Evolutionary conservation across 2,888 invertebrate species (phyloP).

Genomic region (Bruchidius siliquastri): DNA sequence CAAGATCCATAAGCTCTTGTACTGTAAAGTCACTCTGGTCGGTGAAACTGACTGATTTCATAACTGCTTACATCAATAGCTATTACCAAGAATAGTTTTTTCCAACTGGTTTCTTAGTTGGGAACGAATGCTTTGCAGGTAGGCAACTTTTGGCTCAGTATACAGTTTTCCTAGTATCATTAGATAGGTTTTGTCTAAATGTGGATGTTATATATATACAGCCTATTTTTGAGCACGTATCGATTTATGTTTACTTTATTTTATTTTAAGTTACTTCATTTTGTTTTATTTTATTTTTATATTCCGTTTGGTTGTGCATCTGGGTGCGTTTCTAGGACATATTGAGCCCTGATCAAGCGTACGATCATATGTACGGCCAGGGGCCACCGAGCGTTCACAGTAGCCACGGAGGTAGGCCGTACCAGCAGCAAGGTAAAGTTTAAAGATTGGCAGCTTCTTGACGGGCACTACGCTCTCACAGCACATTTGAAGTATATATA

Average conservation of each 20-base stretch:
- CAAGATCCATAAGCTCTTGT: too few species aligned
- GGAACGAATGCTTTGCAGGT: too few species aligned
- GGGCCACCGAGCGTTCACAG: constrained; percentile 84
- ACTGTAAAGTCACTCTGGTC: too few species aligned
- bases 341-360: constrained; percentile 87
- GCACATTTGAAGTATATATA: not conserved
- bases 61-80: too few species aligned
- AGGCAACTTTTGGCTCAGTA: constrained; percentile 3
- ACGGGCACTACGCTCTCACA: not conserved
- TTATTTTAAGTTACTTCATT: too few species aligned
- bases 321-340: constrained; percentile 67
- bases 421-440: constrained; percentile 77
- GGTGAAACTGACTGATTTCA: too few species aligned
- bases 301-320: constrained; percentile 26
- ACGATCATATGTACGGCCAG: constrained; percentile 89
- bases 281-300: constrained; percentile 39
- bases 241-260: constrained; percentile 30
- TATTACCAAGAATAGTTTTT: too few species aligned
- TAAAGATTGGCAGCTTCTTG: not conserved
- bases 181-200: not conserved
- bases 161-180: constrained; percentile 4
- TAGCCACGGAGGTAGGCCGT: constrained; percentile 71
- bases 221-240: not conserved
- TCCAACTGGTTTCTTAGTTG: too few species aligned
- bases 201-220: not conserved